These are phyloP conservation scores for Clarias magur DNA, from an alignment of 2,113 vertebrate genomes.

Conservation along the genomic window DNA sequence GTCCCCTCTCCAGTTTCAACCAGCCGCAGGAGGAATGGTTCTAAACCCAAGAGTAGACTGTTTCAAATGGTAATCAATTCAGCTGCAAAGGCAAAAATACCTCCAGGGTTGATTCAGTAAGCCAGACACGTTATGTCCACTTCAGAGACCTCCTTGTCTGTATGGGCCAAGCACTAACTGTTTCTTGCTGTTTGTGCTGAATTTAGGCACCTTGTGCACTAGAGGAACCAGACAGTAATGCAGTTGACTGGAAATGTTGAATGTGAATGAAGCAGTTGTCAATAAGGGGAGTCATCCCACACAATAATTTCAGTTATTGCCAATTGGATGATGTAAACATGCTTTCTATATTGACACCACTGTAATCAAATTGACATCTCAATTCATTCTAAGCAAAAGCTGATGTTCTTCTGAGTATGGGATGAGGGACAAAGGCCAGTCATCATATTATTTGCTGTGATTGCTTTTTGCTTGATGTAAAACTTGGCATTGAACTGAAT, in stretches of 20 bases:
- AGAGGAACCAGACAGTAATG: constrained; percentile 10
- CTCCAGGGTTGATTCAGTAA: constrained; percentile 55
- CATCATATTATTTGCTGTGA: constrained; percentile 52
- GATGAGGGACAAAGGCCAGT: constrained; percentile 36
- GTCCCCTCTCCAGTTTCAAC: constrained; percentile 59
- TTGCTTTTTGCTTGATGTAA: constrained; percentile 54
- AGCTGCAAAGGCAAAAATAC: constrained; percentile 59
- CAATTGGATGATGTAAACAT: constrained; percentile 35
- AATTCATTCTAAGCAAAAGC: constrained; percentile 33
- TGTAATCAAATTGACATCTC: constrained; percentile 40
- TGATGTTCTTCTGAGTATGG: constrained; percentile 46
- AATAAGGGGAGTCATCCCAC: constrained; percentile 14
- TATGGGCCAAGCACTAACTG: constrained; percentile 37
- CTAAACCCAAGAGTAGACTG: constrained; percentile 55
- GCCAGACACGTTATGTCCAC: constrained; percentile 49
- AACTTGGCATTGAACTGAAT: constrained; percentile 50
- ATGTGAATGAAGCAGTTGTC: constrained; percentile 24
- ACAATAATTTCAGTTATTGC: constrained; percentile 42
- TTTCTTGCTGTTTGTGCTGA: constrained; percentile 23
- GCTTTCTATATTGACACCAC: constrained; percentile 36
- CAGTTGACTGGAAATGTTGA: constrained; percentile 23
- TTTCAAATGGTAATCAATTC: constrained; percentile 73
- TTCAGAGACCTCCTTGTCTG: constrained; percentile 34
- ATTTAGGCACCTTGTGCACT: not conserved
- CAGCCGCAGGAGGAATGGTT: constrained; percentile 56